Conservation (phyloP, 2,888 invertebrate species). For the Machimus rusticus region DNA sequence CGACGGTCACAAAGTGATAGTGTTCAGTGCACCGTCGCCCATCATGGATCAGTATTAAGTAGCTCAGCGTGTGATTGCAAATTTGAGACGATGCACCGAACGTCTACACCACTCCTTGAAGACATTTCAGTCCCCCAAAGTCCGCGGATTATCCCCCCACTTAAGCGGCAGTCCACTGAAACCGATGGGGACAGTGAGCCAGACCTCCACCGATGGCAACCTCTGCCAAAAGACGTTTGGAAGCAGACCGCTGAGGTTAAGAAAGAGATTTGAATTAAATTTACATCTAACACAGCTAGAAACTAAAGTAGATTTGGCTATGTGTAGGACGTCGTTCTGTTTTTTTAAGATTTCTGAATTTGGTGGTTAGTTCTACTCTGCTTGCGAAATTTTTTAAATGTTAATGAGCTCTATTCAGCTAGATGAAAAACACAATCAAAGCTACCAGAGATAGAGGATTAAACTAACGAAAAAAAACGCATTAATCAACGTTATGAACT, state of each 20-base stretch:
- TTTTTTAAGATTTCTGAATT: not conserved
- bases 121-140: not conserved
- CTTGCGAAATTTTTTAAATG: not conserved
- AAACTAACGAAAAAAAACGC: not conserved
- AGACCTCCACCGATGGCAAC: slow-evolving; percentile 68
- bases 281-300: not conserved
- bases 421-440: not conserved
- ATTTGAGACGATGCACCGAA: not conserved
- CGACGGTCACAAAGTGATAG: slow-evolving; percentile 44
- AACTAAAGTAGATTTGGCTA: not conserved
- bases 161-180: slow-evolving; percentile 42
- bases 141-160: not conserved
- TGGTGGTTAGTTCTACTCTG: not conserved
- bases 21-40: slow-evolving; percentile 23
- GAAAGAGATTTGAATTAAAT: slow-evolving; percentile 40
- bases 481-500: not conserved
- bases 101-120: not conserved
- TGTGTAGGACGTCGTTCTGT: not conserved
- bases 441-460: not conserved
- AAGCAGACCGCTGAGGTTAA: slow-evolving; percentile 78
- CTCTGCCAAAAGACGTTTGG: slow-evolving; percentile 82
- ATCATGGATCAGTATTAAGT: slow-evolving; percentile 35
- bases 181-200: slow-evolving; percentile 30
- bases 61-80: slow-evolving; percentile 40
- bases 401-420: not conserved